Evolutionary conservation across 1,140 invertebrate species (phyloP), one percentile per base, ranked within the genome.

Genomic region (Cydia strobilella): DNA sequence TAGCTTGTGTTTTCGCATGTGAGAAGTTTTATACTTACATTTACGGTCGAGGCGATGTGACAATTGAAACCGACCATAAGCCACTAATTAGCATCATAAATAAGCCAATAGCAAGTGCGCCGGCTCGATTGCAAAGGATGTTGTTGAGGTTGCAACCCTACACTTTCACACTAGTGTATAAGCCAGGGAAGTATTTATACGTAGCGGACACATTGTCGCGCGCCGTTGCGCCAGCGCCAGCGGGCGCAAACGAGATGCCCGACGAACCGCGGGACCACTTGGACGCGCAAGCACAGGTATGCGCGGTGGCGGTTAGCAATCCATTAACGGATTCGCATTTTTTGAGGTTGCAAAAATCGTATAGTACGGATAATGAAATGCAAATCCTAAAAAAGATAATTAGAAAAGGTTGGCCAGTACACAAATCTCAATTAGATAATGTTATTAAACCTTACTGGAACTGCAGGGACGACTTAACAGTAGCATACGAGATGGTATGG

Each of bases 401-500:
- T 10, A 74, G 27, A 23, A 23, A 51, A 12, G 73, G 74, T 2
- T 72, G 66, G 74, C 66, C 65, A 13, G 35, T 15, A 48, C 10
- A 51, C 15, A 54, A 39, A 18, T 13, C 72, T 18, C 13, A 63
- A n/a, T 1, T 74, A 35, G n/a, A 74, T 2, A 5, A 74, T 45
- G 20, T 18, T 15, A n/a, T 74, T 15, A 59, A 35, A 42, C 20
- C 31, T n/a, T 74, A 74, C 62, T 74, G 73, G 73, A 23, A 80
- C 71, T 71, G n/a, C n/a, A 79, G 74, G 75, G 31, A 66, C 48
- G 77, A 82, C 72, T 87, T 75, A 54, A 76, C 31, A 87, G 63
- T 80, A 45, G 72, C 75, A 45, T 75, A 90, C 72, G 80, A 79
- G n/a, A 20, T 90, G 51, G 31, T 89, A 45, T 88, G 80, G 65